Evolutionary conservation across 2,888 invertebrate species (phyloP).

Genomic region (Odontothrips loti): DNA sequence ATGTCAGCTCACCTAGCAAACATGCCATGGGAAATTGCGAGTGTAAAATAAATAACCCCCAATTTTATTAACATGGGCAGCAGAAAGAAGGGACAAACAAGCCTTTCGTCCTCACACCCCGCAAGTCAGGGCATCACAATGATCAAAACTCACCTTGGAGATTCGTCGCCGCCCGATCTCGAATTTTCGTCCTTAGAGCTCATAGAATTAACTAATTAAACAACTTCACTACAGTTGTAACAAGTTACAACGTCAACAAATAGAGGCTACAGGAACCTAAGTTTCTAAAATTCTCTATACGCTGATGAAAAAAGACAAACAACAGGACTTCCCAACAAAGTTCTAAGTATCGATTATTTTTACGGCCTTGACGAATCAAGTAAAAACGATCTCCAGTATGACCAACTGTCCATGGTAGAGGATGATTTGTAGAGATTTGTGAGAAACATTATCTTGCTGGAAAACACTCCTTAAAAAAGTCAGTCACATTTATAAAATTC

Average conservation of each 20-base stretch:
- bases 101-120: neutral
- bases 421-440: too few species aligned
- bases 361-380: neutral
- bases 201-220: conserved; percentile 14
- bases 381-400: neutral
- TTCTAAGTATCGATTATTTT: neutral
- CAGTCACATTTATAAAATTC: too few species aligned
- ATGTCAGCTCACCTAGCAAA: neutral
- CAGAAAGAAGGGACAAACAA: neutral
- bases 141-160: conserved; percentile 22
- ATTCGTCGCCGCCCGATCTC: conserved; percentile 17
- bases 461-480: too few species aligned
- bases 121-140: neutral
- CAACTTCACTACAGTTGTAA: neutral
- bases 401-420: too few species aligned
- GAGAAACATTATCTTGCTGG: too few species aligned
- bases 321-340: conserved; percentile 1
- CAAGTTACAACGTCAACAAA: neutral
- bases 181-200: conserved; percentile 20
- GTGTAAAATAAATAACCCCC: neutral
- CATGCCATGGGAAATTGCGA: neutral
- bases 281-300: neutral
- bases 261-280: neutral
- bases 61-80: neutral
- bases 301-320: neutral